Conservation (phyloP, 2,113 vertebrate species). For the Lycocorax pyrrhopterus region DNA sequence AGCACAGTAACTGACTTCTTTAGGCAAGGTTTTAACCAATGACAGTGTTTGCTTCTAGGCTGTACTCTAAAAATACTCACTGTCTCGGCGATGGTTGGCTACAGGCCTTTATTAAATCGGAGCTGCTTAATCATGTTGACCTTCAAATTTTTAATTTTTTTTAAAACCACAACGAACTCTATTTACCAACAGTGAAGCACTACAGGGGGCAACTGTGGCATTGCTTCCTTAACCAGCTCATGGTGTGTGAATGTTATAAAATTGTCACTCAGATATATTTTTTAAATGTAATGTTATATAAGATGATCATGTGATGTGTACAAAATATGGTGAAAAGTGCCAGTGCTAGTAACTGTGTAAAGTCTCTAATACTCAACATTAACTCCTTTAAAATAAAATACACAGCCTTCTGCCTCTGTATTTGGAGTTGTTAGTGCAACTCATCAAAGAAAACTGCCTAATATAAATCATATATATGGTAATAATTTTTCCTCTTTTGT, state of each 20-base stretch:
- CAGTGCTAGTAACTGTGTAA: constrained; percentile 96
- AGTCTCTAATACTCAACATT: constrained; percentile 83
- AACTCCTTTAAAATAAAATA: constrained; percentile 78
- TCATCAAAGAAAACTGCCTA: constrained; percentile 83
- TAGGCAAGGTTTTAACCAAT: constrained; percentile 83
- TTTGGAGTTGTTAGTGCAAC: constrained; percentile 77
- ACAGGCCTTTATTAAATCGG: constrained; percentile 74
- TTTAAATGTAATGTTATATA: constrained; percentile 91
- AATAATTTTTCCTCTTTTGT: constrained; percentile 88
- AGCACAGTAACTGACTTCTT: constrained; percentile 80
- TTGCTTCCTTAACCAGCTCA: constrained; percentile 76
- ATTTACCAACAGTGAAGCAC: constrained; percentile 83
- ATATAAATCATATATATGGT: constrained; percentile 84
- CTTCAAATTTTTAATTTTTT: constrained; percentile 51
- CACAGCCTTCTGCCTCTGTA: constrained; percentile 81
- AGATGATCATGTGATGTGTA: constrained; percentile 95
- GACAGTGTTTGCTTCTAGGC: constrained; percentile 83
- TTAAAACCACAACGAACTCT: constrained; percentile 75
- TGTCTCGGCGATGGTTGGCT: constrained; percentile 67
- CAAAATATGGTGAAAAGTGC: constrained; percentile 95
- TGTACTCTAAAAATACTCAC: constrained; percentile 76
- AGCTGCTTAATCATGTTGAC: constrained; percentile 83
- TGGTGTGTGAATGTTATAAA: constrained; percentile 78
- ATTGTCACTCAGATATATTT: constrained; percentile 83
- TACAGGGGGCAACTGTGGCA: constrained; percentile 79